Percentiles rank a stretch among this genome's conserved stretches.
Evolutionary conservation across 2,797 vertebrate species (phyloP).

Genomic region (Esox masquinongy): DNA sequence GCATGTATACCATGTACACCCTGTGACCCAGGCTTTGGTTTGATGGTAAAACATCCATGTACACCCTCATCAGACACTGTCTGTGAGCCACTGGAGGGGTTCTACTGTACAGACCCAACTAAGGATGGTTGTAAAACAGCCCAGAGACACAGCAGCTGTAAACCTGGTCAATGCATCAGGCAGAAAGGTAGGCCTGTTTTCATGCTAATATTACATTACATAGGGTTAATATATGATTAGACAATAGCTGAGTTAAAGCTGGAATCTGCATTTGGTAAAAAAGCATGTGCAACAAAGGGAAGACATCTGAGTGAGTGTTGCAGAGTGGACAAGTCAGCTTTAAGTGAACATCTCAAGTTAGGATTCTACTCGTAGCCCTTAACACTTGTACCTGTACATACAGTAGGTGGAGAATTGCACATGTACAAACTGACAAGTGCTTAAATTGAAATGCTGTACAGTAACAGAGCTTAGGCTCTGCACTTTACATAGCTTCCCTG

Average conservation of each 20-base stretch:
- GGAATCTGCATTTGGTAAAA: too few species aligned
- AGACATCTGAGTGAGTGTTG: too few species aligned
- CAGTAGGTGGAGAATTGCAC: too few species aligned
- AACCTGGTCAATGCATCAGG: conserved; percentile 51
- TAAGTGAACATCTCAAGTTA: neutral
- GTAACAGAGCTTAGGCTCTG: too few species aligned
- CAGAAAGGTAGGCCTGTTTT: conserved; percentile 36
- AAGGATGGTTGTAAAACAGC: conserved; percentile 34
- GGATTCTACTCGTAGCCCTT: neutral
- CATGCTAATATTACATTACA: neutral
- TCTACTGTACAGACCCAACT: conserved; percentile 29
- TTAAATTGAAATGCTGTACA: too few species aligned
- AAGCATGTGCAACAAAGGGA: too few species aligned
- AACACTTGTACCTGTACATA: too few species aligned
- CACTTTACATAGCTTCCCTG: too few species aligned
- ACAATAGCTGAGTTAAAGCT: neutral
- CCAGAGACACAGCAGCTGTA: conserved; percentile 42
- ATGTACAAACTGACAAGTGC: too few species aligned
- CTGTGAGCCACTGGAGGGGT: conserved; percentile 51
- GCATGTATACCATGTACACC: conserved; percentile 37
- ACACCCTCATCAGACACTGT: conserved; percentile 21
- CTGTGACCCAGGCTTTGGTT: conserved; percentile 38
- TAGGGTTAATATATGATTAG: neutral
- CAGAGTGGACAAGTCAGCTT: too few species aligned
- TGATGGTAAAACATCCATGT: conserved; percentile 28